A percentile compares a stretch with the other conserved stretches of the same genome.
Evolutionary conservation across 2,888 invertebrate species (phyloP).

Genomic region (Nesidiocoris tenuis): DNA sequence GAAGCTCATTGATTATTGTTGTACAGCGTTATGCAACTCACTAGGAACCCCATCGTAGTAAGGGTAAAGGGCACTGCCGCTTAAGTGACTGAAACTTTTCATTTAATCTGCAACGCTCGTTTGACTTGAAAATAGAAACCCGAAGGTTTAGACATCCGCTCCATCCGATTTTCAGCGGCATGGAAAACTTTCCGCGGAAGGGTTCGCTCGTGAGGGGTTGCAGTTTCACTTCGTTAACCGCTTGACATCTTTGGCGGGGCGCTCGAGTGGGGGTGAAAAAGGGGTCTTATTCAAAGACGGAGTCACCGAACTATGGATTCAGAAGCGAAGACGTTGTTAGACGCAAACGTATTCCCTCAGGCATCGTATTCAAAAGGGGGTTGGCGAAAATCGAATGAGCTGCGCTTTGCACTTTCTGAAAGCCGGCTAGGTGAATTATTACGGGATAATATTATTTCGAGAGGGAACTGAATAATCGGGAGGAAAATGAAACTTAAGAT

Average conservation of each 20-base stretch:
- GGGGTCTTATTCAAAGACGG: background rate
- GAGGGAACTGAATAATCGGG: background rate
- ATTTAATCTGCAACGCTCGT: no score
- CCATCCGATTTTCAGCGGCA: no score
- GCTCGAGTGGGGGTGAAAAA: background rate
- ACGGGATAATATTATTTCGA: background rate
- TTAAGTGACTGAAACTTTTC: no score
- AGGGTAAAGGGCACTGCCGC: no score
- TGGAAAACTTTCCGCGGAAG: background rate
- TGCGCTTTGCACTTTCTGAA: background rate
- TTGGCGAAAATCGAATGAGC: background rate
- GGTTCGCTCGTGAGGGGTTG: slow-evolving; percentile 3
- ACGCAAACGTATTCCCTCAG: background rate
- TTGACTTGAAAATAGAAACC: no score
- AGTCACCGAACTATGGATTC: background rate
- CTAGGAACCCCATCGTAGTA: no score
- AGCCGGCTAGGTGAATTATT: background rate
- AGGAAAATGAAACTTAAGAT: background rate
- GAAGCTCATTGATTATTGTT: no score
- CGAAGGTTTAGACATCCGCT: no score
- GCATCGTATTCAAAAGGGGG: background rate
- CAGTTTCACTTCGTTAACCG: slow-evolving; percentile 16
- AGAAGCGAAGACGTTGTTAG: background rate
- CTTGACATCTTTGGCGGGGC: background rate
- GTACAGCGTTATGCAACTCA: no score